A percentile compares a stretch with the other conserved stretches of the same genome.
These are phyloP conservation scores for Actinostola sp. DNA, from an alignment of 92 coral and sea anemone genomes.

Conservation along the genomic window DNA sequence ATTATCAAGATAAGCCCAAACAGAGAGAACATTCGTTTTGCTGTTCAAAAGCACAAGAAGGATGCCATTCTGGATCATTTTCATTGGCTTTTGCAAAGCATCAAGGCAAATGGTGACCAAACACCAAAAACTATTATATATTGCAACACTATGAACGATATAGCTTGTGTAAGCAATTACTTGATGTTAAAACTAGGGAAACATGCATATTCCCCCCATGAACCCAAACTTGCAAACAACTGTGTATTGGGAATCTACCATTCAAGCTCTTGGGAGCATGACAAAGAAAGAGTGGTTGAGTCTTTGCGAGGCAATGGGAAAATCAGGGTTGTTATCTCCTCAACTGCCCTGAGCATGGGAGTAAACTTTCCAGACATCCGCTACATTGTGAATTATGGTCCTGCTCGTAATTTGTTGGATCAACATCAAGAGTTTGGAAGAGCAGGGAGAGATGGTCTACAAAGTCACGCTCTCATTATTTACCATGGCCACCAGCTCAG, in stretches of 20 bases:
- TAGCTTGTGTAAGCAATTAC: no score
- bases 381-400: slow-evolving; percentile 59
- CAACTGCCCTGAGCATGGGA: slow-evolving; percentile 65
- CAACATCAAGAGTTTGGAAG: no score
- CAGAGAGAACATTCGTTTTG: slow-evolving; percentile 33
- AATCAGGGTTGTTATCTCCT: slow-evolving; percentile 32
- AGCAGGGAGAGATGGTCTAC: slow-evolving; percentile 48
- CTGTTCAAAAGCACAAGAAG: slow-evolving; percentile 33
- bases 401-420: slow-evolving; percentile 45
- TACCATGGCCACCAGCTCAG: slow-evolving; percentile 63
- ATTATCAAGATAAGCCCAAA: slow-evolving; percentile 50
- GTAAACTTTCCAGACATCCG: slow-evolving; percentile 60
- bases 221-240: slow-evolving; percentile 7
- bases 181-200: no score
- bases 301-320: slow-evolving; percentile 34
- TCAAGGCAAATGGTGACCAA: slow-evolving; percentile 13
- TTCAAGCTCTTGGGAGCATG: slow-evolving; percentile 48
- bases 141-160: no score
- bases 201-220: slow-evolving; percentile 1
- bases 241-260: slow-evolving; percentile 39
- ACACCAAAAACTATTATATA: no score
- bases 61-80: slow-evolving; percentile 15
- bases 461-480: slow-evolving; percentile 28
- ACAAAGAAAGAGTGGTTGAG: slow-evolving; percentile 25
- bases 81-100: slow-evolving; percentile 34